These are phyloP conservation scores for Liodrosophila aerea DNA, from an alignment of 2,888 invertebrate genomes.

Conservation along the genomic window DNA sequence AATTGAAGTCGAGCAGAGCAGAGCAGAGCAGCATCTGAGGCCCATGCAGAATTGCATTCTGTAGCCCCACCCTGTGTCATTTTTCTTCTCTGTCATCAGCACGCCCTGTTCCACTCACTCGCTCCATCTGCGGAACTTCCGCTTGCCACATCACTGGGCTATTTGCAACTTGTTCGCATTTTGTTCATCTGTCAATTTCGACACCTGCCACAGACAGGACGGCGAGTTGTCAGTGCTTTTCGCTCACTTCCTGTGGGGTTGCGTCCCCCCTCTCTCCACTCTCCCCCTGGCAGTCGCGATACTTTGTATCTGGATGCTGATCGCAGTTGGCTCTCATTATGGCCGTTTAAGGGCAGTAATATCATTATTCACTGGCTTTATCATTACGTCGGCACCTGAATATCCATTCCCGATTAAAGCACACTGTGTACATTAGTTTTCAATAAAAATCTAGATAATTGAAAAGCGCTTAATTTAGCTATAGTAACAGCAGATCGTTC, in stretches of 20 bases:
- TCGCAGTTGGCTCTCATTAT: constrained; percentile 15
- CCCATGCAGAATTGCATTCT: neutral
- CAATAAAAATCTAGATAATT: too few relatives aligned
- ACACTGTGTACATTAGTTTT: constrained; percentile 21
- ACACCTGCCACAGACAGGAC: constrained; percentile 69
- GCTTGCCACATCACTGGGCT: constrained; percentile 34
- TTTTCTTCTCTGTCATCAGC: constrained; percentile 21
- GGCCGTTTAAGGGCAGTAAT: constrained; percentile 18
- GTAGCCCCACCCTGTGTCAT: constrained; percentile 13
- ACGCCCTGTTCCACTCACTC: constrained; percentile 37
- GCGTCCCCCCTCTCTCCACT: neutral
- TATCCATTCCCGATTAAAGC: constrained; percentile 12
- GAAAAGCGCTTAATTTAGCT: neutral
- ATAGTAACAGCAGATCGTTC: too few relatives aligned
- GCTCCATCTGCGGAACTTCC: constrained; percentile 34
- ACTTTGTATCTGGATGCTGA: too few relatives aligned
- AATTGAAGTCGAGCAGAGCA: constrained; percentile 72
- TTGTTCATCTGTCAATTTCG: constrained; percentile 74
- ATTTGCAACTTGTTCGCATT: constrained; percentile 37
- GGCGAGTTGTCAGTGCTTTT: constrained; percentile 31
- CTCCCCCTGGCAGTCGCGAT: neutral
- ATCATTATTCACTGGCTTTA: constrained; percentile 11
- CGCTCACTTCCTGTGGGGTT: constrained; percentile 55
- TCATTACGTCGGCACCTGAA: constrained; percentile 18
- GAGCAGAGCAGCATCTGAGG: constrained; percentile 9